phyloP scores from a whole-genome alignment of 2,888 invertebrate genomes.

The Amiota communis region DNA sequence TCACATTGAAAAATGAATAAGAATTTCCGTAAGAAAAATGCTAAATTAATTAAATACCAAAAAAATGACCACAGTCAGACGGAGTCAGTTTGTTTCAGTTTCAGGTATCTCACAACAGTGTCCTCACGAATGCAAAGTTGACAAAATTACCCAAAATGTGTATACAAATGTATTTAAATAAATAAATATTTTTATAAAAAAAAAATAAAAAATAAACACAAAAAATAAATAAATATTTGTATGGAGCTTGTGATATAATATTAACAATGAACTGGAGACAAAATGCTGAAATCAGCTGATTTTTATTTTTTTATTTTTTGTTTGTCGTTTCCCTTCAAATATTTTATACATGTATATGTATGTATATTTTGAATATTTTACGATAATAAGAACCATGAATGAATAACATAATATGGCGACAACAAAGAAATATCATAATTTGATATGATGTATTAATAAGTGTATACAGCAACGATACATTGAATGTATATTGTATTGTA shows the following conservation, averaged over 20 bases:
- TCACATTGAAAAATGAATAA: slow-evolving; percentile 8
- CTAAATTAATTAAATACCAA: not conserved
- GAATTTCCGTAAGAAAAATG: slow-evolving; percentile 20
- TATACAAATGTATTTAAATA: no score
- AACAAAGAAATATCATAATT: slow-evolving; percentile 5
- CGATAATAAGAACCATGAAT: slow-evolving; percentile 3
- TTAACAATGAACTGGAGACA: slow-evolving; percentile 5
- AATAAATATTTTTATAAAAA: slow-evolving; percentile 1
- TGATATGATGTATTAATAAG: not conserved
- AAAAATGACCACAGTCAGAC: not conserved
- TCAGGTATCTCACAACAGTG: not conserved
- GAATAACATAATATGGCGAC: not conserved
- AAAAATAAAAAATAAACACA: not conserved
- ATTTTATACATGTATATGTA: not conserved
- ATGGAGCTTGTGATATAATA: not conserved
- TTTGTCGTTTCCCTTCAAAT: not conserved
- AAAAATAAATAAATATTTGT: not conserved
- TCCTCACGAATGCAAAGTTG: no score
- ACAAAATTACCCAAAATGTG: no score
- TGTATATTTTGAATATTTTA: no score
- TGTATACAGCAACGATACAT: not conserved
- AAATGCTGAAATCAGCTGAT: slow-evolving; percentile 20
- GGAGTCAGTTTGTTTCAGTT: slow-evolving; percentile 5
- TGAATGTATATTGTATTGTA: not conserved
- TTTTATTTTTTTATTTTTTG: not conserved